Conservation (phyloP, 2,797 vertebrate genomes). For the Coregonus sp. region DNA sequence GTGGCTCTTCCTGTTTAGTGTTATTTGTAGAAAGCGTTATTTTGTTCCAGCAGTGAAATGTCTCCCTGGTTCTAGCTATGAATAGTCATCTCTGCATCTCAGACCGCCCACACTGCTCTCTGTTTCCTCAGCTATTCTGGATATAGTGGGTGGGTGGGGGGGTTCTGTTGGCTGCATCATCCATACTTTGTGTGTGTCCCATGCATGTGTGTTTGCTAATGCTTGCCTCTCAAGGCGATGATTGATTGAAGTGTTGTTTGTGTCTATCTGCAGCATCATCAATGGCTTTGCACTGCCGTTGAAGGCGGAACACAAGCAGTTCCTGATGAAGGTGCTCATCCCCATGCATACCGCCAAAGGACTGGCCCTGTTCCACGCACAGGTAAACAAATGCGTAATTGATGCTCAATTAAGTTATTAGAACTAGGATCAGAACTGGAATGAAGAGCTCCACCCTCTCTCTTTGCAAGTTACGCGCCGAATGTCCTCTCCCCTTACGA, state of each 20-base stretch:
- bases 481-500: too few relatives aligned
- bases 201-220: not conserved
- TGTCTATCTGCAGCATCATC: constrained; percentile 86
- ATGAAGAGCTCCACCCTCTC: too few relatives aligned
- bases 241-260: not conserved
- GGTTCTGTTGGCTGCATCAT: not conserved
- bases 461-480: too few relatives aligned
- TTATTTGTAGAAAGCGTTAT: not conserved
- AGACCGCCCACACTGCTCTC: not conserved
- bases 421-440: too few relatives aligned
- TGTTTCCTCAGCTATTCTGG: not conserved
- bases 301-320: constrained; percentile 98
- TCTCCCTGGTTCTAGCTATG: not conserved
- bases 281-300: constrained; percentile 97
- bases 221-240: not conserved
- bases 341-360: constrained; percentile 95
- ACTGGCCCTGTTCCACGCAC: constrained; percentile 94
- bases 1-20: too few relatives aligned
- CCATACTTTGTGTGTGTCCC: not conserved
- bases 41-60: not conserved
- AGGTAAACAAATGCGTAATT: constrained; percentile 76
- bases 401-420: not conserved
- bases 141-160: not conserved
- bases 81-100: constrained; percentile 1
- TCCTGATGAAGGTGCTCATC: constrained; percentile 98